phyloP scores from a whole-genome alignment of 2,797 vertebrate species.

The Anisognathus igniventris region DNA sequence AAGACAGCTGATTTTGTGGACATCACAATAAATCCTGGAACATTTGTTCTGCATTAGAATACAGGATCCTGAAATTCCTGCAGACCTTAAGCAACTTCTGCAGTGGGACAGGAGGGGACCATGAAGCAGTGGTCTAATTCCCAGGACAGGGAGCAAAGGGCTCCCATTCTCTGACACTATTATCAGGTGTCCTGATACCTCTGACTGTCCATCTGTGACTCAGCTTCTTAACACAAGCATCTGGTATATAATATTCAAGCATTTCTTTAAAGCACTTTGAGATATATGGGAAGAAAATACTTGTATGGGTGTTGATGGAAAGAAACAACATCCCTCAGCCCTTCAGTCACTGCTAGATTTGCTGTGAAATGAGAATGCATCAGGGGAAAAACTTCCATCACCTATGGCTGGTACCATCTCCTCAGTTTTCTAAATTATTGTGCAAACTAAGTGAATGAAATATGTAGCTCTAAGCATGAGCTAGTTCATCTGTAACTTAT shows the following conservation, averaged over 20 bases:
- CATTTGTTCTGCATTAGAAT: slow-evolving; percentile 1
- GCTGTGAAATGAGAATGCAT: not conserved
- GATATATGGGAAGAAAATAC: not conserved
- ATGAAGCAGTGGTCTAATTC: not conserved
- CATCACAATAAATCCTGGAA: slow-evolving; percentile 42
- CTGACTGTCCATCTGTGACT: not conserved
- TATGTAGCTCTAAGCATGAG: not conserved
- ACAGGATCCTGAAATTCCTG: not conserved
- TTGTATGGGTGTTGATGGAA: not conserved
- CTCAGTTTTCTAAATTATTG: not conserved
- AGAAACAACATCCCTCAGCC: not conserved
- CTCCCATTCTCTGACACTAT: not conserved
- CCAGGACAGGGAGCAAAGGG: not conserved
- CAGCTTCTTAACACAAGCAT: not conserved
- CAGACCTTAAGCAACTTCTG: not conserved
- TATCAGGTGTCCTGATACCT: not conserved
- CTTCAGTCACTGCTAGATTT: not conserved
- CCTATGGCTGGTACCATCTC: not conserved
- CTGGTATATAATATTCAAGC: not conserved
- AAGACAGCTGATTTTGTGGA: slow-evolving; percentile 35
- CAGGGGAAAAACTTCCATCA: not conserved
- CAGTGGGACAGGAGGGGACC: not conserved
- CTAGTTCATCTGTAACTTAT: not conserved
- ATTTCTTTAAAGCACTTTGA: not conserved
- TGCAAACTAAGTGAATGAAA: not conserved